Base-by-base conservation (phyloP, 2,113 vertebrate species). In the Chascanopsetta lugubris region DNA sequence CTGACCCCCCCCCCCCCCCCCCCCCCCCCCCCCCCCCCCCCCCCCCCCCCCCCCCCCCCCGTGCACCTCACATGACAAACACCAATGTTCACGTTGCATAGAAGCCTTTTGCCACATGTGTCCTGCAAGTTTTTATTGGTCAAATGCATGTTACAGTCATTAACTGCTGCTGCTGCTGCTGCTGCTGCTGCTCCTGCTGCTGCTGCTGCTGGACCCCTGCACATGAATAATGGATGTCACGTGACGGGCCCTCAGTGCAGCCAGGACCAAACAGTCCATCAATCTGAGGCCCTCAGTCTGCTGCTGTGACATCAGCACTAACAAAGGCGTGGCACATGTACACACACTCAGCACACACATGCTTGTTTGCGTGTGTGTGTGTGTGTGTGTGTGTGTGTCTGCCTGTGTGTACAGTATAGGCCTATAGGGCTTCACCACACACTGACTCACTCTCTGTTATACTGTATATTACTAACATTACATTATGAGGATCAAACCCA, bases 321-420 rank as follows among this genome's bases (percentile, higher is more conserved):
- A 75, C 48, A 76, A 69, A 87, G 77, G 67, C 32, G 58, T 72
- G 76, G 69, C 72, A 69, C 29, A 61, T 57, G 4, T 1, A 60
- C n/a, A 20, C 21, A 26, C 47, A 58, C 24, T 54, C 48, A n/a
- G 6, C 6, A 17, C 58, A 54, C 17, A 45, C 22, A 17, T 26
- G 22, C 32, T 43, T 29, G 36, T 56, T 42, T 34, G 20, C 43
- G 17, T 17, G 1, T 38, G 13, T 12, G 13, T 1, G 36, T 17
- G 13, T 38, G 2, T 38, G 38, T n/a, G 38, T 8, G 38, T n/a
- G 3, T 18, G 5, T n/a, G 17, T 42, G 38, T 42, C n/a, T n/a
- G n/a, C n/a, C n/a, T n/a, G n/a, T 2, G 8, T 34, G 32, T 34
- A 34, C n/a, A n/a, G n/a, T n/a, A n/a, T n/a, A n/a, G n/a, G n/a